phyloP scores from a whole-genome alignment of 2,888 invertebrate genomes.

The Uloborus plumipes region DNA sequence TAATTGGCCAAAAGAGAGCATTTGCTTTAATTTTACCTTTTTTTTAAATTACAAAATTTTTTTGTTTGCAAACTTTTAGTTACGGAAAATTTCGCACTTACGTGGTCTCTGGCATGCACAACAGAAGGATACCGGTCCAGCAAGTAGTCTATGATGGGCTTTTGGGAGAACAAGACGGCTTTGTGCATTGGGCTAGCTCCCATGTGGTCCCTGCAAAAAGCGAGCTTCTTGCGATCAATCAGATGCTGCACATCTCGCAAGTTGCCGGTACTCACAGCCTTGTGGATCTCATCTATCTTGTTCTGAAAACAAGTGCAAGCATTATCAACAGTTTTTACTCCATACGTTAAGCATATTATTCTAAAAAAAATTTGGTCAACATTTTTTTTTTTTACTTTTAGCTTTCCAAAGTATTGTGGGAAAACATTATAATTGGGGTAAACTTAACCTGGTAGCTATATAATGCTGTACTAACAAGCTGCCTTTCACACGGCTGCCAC shows the following conservation, averaged over 20 bases:
- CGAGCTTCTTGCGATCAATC: constrained; percentile 71
- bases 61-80: neutral
- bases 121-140: constrained; percentile 71
- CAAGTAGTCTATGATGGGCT: constrained; percentile 84
- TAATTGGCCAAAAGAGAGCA: too few species aligned
- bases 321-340: neutral
- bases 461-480: too few species aligned
- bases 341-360: too few species aligned
- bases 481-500: too few species aligned
- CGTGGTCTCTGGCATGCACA: constrained; percentile 72
- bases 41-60: neutral
- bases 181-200: constrained; percentile 80
- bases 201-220: constrained; percentile 67
- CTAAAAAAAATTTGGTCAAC: too few species aligned
- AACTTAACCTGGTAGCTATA: too few species aligned
- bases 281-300: constrained; percentile 90
- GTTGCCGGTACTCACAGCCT: constrained; percentile 87
- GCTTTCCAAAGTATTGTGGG: too few species aligned
- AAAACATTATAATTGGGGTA: too few species aligned
- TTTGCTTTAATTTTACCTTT: neutral
- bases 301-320: constrained; percentile 75
- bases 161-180: constrained; percentile 86
- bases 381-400: too few species aligned
- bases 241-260: constrained; percentile 75
- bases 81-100: constrained; percentile 62